A percentile compares a stretch with the other conserved stretches of the same genome.
phyloP scores from a whole-genome alignment of 2,113 vertebrate genomes.

The Siniperca chuatsi region DNA sequence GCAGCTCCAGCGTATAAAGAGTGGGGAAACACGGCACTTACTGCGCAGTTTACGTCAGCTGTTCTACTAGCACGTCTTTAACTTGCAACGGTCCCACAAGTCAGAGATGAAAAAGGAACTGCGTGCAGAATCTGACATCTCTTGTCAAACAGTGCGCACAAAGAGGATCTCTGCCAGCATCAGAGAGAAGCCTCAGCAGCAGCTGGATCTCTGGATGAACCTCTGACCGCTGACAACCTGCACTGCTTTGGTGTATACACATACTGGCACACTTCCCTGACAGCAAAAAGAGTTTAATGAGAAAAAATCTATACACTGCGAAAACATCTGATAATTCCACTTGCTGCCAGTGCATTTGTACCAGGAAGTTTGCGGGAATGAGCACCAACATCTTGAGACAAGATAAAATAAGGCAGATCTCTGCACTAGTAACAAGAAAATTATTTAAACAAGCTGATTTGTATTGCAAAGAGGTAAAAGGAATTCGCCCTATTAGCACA shows the following conservation, averaged over 20 bases:
- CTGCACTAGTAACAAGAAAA: too few relatives aligned
- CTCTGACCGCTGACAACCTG: constrained; percentile 24
- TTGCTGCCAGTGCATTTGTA: neutral
- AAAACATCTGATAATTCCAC: constrained; percentile 2
- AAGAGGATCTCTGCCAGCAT: constrained; percentile 17
- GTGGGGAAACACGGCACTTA: neutral
- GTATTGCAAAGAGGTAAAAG: too few relatives aligned
- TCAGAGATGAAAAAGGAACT: constrained; percentile 22
- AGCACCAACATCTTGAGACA: neutral
- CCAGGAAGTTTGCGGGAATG: neutral
- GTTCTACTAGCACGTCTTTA: neutral
- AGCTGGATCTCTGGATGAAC: constrained; percentile 19
- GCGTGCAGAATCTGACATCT: neutral
- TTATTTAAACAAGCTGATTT: neutral
- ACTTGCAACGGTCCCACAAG: neutral
- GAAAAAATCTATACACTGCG: neutral
- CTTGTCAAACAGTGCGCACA: constrained; percentile 9
- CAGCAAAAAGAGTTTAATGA: constrained; percentile 13
- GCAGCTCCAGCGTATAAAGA: neutral
- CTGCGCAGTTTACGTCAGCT: constrained; percentile 22
- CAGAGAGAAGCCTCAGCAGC: constrained; percentile 26
- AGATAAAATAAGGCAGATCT: neutral
- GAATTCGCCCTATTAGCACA: neutral
- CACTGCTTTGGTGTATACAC: neutral
- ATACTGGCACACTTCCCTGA: neutral